Conservation (phyloP, 2,797 vertebrate species). For the Steatocranus sp. region DNA sequence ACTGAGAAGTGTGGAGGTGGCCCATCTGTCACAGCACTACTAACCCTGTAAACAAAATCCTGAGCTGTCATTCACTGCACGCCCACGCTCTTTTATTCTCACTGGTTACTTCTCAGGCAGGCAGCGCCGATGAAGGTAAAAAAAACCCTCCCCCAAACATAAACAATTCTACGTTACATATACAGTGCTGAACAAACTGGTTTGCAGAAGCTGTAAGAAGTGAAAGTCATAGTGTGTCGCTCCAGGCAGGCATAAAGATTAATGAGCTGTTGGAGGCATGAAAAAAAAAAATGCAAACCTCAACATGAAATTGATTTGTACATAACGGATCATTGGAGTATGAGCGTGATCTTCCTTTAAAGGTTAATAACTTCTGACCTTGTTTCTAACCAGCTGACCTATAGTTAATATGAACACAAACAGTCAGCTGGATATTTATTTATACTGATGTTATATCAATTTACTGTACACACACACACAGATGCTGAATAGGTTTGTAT, state of each 20-base stretch:
- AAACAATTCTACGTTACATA: not conserved
- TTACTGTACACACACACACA: not conserved
- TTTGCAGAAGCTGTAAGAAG: not conserved
- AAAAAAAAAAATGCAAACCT: not conserved
- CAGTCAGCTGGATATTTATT: not conserved
- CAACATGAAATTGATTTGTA: conserved; percentile 32
- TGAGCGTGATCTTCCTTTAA: not conserved
- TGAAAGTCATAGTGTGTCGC: not conserved
- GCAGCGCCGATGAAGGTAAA: not conserved
- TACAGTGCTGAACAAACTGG: not conserved
- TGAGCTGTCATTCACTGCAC: conserved; percentile 55
- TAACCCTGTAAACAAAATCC: conserved; percentile 56
- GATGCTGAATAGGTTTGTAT: not conserved
- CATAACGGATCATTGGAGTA: conserved; percentile 15
- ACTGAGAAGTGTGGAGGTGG: conserved; percentile 56
- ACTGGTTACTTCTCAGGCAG: not conserved
- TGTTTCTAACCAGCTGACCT: conserved; percentile 2
- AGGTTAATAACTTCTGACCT: conserved; percentile 42
- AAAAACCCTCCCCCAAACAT: not conserved
- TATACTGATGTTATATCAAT: not conserved
- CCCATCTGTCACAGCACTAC: conserved; percentile 57
- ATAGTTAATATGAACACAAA: not conserved
- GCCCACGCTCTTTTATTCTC: conserved; percentile 18
- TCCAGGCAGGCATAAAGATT: not conserved
- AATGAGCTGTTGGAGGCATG: not conserved